Percentiles rank a stretch among this genome's conserved stretches.
Evolutionary conservation across 1,140 invertebrate species (phyloP).

Genomic region (Pseudomyrmex dendroicus): DNA sequence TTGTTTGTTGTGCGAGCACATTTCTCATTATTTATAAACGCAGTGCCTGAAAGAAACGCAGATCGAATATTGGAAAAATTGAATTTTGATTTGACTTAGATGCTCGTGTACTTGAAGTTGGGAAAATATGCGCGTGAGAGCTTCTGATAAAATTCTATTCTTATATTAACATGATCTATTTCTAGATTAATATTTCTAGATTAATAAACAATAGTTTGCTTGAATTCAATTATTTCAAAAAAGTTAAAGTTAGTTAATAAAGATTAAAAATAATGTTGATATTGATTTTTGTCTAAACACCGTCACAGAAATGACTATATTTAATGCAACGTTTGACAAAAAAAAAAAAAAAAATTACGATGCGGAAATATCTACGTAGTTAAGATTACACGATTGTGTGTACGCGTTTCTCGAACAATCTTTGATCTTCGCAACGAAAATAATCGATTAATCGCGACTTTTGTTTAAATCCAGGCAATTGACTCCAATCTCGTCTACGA

Average conservation of each 20-base stretch:
- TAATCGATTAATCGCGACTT: neutral
- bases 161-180: neutral
- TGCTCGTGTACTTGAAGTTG: neutral
- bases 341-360: neutral
- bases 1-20: neutral
- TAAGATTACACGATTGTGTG: neutral
- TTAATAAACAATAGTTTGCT: too few relatives aligned
- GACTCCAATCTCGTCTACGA: neutral
- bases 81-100: slow-evolving; percentile 16
- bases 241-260: too few relatives aligned
- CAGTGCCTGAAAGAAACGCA: neutral
- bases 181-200: too few relatives aligned
- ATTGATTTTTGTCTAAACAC: neutral
- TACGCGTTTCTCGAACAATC: slow-evolving; percentile 11
- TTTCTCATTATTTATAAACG: neutral
- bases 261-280: neutral
- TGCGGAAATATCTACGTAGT: neutral
- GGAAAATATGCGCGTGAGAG: neutral
- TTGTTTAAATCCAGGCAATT: slow-evolving; percentile 23
- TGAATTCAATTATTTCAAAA: too few relatives aligned
- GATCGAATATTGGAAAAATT: neutral
- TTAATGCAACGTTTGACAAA: neutral
- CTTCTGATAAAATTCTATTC: neutral
- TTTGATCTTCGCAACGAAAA: slow-evolving; percentile 20
- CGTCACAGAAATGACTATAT: neutral